These are phyloP conservation scores for Sebastes kiyomatsui DNA, from an alignment of 2,797 vertebrate species.

Conservation along the genomic window DNA sequence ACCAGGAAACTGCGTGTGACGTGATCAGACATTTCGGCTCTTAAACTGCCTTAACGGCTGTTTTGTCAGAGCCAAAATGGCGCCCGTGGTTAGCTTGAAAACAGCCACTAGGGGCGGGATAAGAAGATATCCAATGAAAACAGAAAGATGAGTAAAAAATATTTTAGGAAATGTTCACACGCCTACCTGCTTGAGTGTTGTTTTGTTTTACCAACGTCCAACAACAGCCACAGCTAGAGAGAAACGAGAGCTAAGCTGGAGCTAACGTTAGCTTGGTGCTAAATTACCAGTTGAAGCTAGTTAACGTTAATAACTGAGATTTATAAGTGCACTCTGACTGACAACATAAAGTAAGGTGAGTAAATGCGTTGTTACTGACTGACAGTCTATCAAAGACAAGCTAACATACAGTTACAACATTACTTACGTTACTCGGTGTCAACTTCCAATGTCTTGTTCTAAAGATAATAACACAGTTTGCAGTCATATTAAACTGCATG, in stretches of 20 bases:
- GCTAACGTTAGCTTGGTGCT: neutral
- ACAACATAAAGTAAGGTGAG: conserved; percentile 41
- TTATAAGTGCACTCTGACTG: neutral
- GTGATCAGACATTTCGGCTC: conserved; percentile 42
- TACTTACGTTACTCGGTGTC: neutral
- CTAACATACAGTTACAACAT: neutral
- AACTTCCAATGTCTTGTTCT: neutral
- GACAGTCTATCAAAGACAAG: neutral
- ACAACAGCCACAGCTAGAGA: neutral
- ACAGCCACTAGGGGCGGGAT: conserved; percentile 20
- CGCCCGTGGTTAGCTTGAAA: rapidly evolving
- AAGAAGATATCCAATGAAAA: conserved; percentile 37
- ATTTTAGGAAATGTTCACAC: conserved; percentile 6
- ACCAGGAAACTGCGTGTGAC: conserved; percentile 1
- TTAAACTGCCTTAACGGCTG: rapidly evolving
- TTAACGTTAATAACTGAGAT: neutral
- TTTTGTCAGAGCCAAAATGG: conserved; percentile 66
- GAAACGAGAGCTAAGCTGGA: neutral
- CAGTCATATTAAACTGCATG: neutral
- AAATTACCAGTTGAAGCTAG: neutral
- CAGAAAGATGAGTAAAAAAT: neutral
- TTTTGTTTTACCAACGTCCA: neutral
- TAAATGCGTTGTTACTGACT: neutral
- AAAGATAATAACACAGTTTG: neutral
- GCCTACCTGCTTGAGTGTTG: neutral